Conservation (phyloP, 1,140 invertebrate species). For the Drosophila pectinifera region DNA sequence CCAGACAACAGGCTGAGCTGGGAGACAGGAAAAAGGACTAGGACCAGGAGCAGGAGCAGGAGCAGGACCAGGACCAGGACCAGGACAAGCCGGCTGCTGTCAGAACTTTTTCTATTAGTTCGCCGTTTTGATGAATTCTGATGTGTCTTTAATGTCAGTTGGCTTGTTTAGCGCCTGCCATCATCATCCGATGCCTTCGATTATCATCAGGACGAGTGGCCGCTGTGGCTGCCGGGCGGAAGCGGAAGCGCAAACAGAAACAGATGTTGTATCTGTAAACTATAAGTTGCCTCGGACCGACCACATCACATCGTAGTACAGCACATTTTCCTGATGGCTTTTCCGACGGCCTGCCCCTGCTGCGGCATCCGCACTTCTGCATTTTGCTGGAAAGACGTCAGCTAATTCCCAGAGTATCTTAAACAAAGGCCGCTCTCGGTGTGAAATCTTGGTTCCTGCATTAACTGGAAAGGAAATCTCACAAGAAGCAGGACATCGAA, state of each 20-base stretch:
- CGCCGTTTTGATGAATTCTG: constrained; percentile 73
- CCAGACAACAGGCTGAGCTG: background rate
- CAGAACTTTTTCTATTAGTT: constrained; percentile 77
- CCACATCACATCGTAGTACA: constrained; percentile 6
- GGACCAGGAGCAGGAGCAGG: too few species aligned
- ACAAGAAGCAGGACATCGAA: background rate
- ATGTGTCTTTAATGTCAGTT: constrained; percentile 78
- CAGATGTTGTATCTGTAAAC: constrained; percentile 61
- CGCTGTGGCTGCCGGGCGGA: constrained; percentile 1
- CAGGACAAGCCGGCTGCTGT: constrained; percentile 35
- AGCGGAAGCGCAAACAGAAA: constrained; percentile 11
- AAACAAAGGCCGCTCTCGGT: background rate
- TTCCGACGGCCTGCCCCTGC: constrained; percentile 7
- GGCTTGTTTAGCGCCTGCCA: constrained; percentile 24
- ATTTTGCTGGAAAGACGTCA: constrained; percentile 11
- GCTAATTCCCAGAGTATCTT: constrained; percentile 16
- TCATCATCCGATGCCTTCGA: constrained; percentile 25
- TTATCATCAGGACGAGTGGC: constrained; percentile 50
- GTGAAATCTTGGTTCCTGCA: too few species aligned
- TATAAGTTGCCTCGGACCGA: constrained; percentile 26
- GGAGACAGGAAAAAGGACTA: background rate
- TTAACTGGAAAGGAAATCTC: background rate
- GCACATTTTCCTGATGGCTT: constrained; percentile 64
- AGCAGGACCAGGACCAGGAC: background rate
- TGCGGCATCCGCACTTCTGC: constrained; percentile 1